Evolutionary conservation across 2,797 vertebrate species (phyloP).

Genomic region (Benthosema pterotum): DNA sequence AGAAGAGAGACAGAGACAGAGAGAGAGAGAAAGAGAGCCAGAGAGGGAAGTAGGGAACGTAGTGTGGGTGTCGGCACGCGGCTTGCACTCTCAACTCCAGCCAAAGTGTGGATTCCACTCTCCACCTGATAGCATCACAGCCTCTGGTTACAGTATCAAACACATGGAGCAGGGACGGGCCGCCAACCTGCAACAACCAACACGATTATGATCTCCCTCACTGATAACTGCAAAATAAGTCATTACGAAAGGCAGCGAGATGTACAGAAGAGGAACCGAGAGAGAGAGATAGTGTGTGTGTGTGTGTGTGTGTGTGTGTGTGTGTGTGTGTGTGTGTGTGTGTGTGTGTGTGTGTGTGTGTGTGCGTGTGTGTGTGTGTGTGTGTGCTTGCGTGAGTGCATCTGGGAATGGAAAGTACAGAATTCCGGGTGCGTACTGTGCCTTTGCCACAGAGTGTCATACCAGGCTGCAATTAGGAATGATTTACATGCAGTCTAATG

Average conservation of each 20-base stretch:
- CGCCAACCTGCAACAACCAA: conserved; percentile 15
- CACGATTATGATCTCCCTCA: conserved; percentile 40
- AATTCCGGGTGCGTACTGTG: conserved; percentile 25
- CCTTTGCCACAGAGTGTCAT: conserved; percentile 35
- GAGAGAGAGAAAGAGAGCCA: conserved; percentile 18
- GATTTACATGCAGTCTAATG: conserved; percentile 61
- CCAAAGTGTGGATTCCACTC: conserved; percentile 47
- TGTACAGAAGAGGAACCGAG: conserved; percentile 33
- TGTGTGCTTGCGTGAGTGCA: conserved; percentile 3
- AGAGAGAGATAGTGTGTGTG: no score
- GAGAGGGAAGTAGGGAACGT: conserved; percentile 12
- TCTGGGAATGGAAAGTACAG: conserved; percentile 22
- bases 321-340: no score
- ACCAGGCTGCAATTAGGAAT: conserved; percentile 59
- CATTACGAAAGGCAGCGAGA: conserved; percentile 21
- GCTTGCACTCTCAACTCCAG: conserved; percentile 41
- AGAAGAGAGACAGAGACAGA: not conserved
- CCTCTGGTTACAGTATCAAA: conserved; percentile 46
- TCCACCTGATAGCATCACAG: conserved; percentile 48
- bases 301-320: no score
- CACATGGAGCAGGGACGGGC: conserved; percentile 5
- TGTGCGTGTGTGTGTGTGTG: no score
- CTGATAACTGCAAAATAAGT: conserved; percentile 22
- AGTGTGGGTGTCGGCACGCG: conserved; percentile 24
- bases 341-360: no score